Evolutionary conservation across 2,113 vertebrate genomes (phyloP), one percentile per base, ranked within the genome.

Genomic region (Eubucco bourcierii): DNA sequence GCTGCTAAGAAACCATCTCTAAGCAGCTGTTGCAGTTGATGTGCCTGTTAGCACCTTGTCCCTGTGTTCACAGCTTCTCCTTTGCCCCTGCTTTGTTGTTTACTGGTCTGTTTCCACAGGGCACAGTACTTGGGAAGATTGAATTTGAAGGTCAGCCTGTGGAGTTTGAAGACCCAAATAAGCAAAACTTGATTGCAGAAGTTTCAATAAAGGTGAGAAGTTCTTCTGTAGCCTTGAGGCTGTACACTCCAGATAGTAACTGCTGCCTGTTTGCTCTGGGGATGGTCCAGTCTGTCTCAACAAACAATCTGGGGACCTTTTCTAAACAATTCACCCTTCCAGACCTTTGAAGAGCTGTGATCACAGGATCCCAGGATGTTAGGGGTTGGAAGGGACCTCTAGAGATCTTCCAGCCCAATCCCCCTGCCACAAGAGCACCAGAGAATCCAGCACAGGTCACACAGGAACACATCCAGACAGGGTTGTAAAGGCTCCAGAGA

Each of bases 111-210:
- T 94, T 95, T 96, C 68, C 94, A 90, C 95, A 99, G 99, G 99
- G 98, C 34, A 99, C 98, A 0, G 94, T 99, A 85, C 98, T 99
- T 94, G 99, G 98, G 31, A 99, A 99, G 97, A 99, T 99, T 95
- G 99, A 99, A 96, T 99, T 99, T 98, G 99, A 99, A 87, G 99
- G 98, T 61, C 98, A 99, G 14, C 97, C 98, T 6, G 95, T 99
- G 82, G 98, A 98, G 72, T 98, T 99, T 91, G 91, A 93, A 81
- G 98, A 99, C 93, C 99, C 99, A 87, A 99, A 99, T 91, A 96
- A 98, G 58, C 96, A 97, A 84, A 99, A 99, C 94, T 96, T 99
- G 75, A 97, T 99, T 93, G 98, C 98, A 58, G 98, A 99, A 88
- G 98, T 99, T 95, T 99, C 99, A 91, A 99, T 99, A 55, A 99